Evolutionary conservation across 2,888 invertebrate species (phyloP), one percentile per base, ranked within the genome.

Genomic region (Pandemis cinnamomeana): DNA sequence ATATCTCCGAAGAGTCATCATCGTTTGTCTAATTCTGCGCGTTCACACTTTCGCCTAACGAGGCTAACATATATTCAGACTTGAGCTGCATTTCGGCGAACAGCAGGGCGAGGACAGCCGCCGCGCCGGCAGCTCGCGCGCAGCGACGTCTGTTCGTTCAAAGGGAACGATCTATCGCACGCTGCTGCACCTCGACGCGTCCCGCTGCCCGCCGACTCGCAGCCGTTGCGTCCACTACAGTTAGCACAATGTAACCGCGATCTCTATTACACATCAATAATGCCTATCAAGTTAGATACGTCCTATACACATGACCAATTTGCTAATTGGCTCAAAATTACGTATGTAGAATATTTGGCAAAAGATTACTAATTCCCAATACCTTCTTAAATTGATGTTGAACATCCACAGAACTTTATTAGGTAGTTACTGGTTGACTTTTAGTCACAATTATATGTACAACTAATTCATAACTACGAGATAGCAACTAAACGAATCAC

Each of bases 331-430:
- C 55, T 74, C 70, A 61, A 61, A 48, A 74, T 79, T 91, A 89
- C 89, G 90, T 89, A 91, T 89, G 87, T 89, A 90, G 86, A 89
- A 91, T 91, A 89, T 92, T 93, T 93, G 93, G 92, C 93, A 91
- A 91, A 90, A 85, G 84, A 84, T 88, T 88, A 86, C 86, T 87
- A 79, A 83, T 84, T 84, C 84, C 84, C 85, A 84, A 85, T 84
- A 84, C 85, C 86, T 84, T 80, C 81, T 80, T 77, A 78, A 83
- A 82, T 81, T 81, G 86, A 88, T 89, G 89, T 89, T 80, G 78
- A 82, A 89, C 88, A 89, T 87, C 86, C 83, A 83, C 81, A 82
- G 79, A 86, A 83, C 84, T 79, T 81, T 79, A 77, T 80, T 80
- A 83, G 81, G 76, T 80, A 83, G 81, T 77, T 79, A 83, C 79